Percentiles rank a stretch among this genome's conserved stretches.
Conservation (phyloP, 2,888 invertebrate species). For the Oscheius sp. region DNA sequence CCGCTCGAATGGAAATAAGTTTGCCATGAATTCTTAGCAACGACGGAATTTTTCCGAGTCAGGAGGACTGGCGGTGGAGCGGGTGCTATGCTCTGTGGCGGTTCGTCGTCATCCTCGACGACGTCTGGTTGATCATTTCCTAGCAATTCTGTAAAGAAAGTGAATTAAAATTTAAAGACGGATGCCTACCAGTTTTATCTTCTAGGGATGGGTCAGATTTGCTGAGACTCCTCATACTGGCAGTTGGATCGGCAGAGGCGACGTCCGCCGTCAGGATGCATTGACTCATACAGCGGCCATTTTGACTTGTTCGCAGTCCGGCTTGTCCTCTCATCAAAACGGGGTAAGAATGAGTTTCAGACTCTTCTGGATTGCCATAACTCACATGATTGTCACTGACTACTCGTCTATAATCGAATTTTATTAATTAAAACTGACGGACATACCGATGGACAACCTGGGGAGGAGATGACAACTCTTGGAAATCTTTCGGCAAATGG, state of each 20-base stretch:
- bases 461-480: background rate
- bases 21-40: conserved; percentile 30
- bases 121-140: conserved; percentile 1
- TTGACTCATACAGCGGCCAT: conserved; percentile 32
- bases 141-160: background rate
- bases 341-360: background rate
- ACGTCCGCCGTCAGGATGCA: background rate
- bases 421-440: background rate
- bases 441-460: conserved; percentile 13
- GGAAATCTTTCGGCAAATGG: background rate
- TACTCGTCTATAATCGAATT: conserved; percentile 11
- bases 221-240: conserved; percentile 31
- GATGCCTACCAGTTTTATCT: conserved; percentile 5
- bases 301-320: background rate
- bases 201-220: conserved; percentile 35
- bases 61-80: conserved; percentile 35
- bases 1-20: conserved; percentile 5
- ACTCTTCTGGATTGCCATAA: conserved; percentile 2
- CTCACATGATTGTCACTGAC: conserved; percentile 29
- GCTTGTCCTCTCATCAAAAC: conserved; percentile 1
- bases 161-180: background rate
- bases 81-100: background rate
- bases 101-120: background rate
- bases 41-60: conserved; percentile 30
- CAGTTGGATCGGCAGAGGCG: background rate